Percentiles rank a stretch among this genome's conserved stretches.
These are phyloP conservation scores for Otis tarda DNA, from an alignment of 2,113 vertebrate genomes.

Conservation along the genomic window DNA sequence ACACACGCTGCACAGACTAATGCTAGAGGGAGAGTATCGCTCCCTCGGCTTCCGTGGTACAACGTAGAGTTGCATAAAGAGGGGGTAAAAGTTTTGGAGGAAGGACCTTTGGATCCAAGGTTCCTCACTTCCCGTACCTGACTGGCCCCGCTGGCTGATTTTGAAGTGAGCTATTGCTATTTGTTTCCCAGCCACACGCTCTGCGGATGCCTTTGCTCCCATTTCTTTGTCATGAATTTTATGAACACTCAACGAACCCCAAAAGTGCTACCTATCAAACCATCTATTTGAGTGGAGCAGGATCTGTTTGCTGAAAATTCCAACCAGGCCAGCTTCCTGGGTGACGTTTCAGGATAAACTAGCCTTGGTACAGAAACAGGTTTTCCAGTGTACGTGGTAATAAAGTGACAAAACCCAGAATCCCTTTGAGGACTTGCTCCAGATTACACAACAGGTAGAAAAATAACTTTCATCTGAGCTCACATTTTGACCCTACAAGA, in stretches of 20 bases:
- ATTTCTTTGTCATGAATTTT: neutral
- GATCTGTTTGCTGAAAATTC: neutral
- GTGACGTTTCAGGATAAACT: neutral
- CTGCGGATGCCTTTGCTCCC: neutral
- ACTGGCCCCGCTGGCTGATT: neutral
- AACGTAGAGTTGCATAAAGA: rapidly evolving
- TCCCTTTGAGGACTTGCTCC: neutral
- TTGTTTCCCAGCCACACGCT: neutral
- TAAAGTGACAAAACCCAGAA: neutral
- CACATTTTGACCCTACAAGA: neutral
- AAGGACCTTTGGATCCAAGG: neutral
- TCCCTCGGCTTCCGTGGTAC: neutral
- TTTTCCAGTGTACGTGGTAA: rapidly evolving
- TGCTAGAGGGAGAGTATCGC: neutral
- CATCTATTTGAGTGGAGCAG: neutral
- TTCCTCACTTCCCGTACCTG: neutral
- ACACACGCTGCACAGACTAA: rapidly evolving
- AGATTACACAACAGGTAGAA: neutral
- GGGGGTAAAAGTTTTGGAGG: neutral
- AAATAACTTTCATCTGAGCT: neutral
- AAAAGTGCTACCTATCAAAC: neutral
- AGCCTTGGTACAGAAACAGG: neutral
- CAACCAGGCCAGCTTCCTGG: neutral
- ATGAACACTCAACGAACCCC: neutral
- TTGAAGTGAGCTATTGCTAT: neutral